These are phyloP conservation scores for Xestia rhomboidea DNA, from an alignment of 2,888 invertebrate genomes.

Conservation along the genomic window DNA sequence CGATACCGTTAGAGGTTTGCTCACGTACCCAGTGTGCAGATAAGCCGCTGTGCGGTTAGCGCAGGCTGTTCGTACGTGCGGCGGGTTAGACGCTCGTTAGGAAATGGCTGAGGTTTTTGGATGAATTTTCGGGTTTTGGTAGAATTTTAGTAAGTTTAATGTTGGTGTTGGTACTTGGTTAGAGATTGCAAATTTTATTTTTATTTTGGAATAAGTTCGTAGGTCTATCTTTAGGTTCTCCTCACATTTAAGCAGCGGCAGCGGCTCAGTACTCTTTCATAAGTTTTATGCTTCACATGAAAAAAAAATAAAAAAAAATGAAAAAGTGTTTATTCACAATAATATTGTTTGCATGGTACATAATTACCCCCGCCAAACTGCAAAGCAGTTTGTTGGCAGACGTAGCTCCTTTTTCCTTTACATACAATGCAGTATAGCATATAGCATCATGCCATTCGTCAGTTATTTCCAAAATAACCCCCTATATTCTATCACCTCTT, in stretches of 20 bases:
- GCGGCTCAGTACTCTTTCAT: background rate
- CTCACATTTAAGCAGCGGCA: no score
- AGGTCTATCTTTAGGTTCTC: background rate
- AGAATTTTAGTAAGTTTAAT: background rate
- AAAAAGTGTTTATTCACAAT: no score
- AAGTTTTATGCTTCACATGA: no score
- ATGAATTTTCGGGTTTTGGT: background rate
- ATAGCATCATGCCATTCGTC: background rate
- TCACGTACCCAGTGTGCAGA: slow-evolving; percentile 67
- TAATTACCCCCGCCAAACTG: no score
- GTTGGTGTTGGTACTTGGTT: background rate
- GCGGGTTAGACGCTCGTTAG: slow-evolving; percentile 60
- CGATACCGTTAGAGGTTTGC: slow-evolving; percentile 70
- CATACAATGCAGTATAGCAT: no score
- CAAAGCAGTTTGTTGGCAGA: no score
- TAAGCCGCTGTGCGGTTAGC: slow-evolving; percentile 61
- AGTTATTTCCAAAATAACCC: background rate
- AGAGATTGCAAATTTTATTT: background rate
- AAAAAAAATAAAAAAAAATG: no score
- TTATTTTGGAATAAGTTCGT: background rate
- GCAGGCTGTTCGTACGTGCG: slow-evolving; percentile 53
- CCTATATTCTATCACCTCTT: background rate
- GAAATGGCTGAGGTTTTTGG: slow-evolving; percentile 28
- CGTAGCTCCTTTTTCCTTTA: no score
- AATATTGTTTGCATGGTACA: no score